Evolutionary conservation across 2,113 vertebrate species (phyloP).

Genomic region (Paracyprichromis sp.): DNA sequence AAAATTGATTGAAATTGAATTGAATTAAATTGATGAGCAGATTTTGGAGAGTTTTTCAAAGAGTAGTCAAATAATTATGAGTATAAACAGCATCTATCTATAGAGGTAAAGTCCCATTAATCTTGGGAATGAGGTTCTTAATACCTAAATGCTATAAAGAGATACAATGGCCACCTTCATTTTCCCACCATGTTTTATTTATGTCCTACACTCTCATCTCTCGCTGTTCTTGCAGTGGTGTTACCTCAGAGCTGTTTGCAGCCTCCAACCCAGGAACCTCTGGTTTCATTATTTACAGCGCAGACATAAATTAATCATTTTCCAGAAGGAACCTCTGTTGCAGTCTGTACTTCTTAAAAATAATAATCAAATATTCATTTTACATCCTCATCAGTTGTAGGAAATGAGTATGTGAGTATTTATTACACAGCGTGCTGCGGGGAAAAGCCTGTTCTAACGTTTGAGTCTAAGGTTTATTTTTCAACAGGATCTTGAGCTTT

Average conservation of each 20-base stretch:
- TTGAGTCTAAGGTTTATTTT: background rate
- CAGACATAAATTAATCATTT: slow-evolving; percentile 3
- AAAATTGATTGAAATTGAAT: background rate
- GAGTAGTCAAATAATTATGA: background rate
- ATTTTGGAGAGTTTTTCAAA: background rate
- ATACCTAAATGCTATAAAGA: background rate
- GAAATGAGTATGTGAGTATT: background rate
- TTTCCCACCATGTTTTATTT: background rate
- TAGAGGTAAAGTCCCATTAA: background rate
- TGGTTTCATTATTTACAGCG: slow-evolving; percentile 10
- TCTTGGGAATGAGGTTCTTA: background rate
- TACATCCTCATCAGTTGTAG: background rate
- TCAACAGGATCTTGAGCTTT: background rate
- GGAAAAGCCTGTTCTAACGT: background rate
- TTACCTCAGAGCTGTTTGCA: background rate
- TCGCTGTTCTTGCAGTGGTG: background rate
- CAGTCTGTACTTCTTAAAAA: background rate
- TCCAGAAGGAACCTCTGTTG: background rate
- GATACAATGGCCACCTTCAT: background rate
- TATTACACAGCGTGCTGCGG: background rate
- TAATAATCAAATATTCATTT: slow-evolving; percentile 4
- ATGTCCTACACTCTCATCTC: background rate
- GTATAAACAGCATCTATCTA: background rate
- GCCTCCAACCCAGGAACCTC: background rate
- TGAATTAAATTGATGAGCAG: background rate